Percentiles rank a stretch among this genome's conserved stretches.
These are phyloP conservation scores for Coregonus suidteri DNA, from an alignment of 2,797 vertebrate genomes.

Conservation along the genomic window DNA sequence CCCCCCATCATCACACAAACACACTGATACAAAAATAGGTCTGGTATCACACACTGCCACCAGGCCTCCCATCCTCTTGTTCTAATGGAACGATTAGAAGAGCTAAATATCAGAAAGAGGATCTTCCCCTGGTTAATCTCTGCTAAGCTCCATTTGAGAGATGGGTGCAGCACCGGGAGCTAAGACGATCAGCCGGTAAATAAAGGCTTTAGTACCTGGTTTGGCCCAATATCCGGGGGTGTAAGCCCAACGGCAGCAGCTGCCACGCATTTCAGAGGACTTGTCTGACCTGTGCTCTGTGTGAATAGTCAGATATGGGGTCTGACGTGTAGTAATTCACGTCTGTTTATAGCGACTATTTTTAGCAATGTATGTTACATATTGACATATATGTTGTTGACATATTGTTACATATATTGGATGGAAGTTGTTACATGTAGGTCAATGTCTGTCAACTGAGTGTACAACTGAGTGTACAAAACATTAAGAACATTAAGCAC, in stretches of 20 bases:
- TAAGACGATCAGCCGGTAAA: constrained; percentile 59
- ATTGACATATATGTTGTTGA: background rate
- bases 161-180: constrained; percentile 38
- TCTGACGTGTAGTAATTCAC: background rate
- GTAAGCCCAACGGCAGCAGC: constrained; percentile 47
- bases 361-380: background rate
- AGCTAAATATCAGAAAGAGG: constrained; percentile 61
- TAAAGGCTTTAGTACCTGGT: constrained; percentile 59
- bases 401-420: background rate
- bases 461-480: too few species aligned
- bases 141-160: constrained; percentile 59
- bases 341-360: background rate
- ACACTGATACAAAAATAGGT: background rate
- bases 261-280: constrained; percentile 38
- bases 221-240: constrained; percentile 39
- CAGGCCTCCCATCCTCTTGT: constrained; percentile 22
- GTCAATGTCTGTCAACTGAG: background rate
- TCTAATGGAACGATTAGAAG: constrained; percentile 60
- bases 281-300: background rate
- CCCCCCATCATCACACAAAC: background rate
- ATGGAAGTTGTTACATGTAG: background rate
- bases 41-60: constrained; percentile 2
- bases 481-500: too few species aligned
- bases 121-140: constrained; percentile 49
- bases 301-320: background rate